Evolutionary conservation across 2,113 vertebrate species (phyloP).

Genomic region (Tricholaema leucomelas): DNA sequence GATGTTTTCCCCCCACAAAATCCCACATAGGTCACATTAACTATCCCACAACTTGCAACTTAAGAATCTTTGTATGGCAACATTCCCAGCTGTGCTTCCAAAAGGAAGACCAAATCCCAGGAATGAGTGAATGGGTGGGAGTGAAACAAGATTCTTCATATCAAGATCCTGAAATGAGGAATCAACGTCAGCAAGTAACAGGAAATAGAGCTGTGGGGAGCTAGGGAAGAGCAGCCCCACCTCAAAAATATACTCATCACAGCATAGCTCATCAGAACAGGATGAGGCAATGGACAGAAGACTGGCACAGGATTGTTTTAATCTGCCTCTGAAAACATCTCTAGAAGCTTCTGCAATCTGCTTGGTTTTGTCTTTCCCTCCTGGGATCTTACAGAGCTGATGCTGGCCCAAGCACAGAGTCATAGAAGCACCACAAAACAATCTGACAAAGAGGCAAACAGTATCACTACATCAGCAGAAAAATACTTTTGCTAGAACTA

Average conservation of each 20-base stretch:
- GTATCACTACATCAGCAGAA: constrained; percentile 21
- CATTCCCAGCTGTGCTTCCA: constrained; percentile 13
- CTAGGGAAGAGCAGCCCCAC: neutral
- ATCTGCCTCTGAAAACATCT: neutral
- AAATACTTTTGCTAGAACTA: constrained; percentile 39
- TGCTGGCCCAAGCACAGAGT: neutral
- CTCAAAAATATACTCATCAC: neutral
- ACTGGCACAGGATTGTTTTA: neutral
- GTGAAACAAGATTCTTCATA: neutral
- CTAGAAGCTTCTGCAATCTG: neutral
- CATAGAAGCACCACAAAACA: constrained; percentile 21
- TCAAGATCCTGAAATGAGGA: neutral
- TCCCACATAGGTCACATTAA: neutral
- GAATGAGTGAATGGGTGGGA: neutral
- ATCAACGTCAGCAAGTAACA: neutral
- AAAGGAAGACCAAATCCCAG: neutral
- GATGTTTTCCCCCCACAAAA: neutral
- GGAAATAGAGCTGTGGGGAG: constrained; percentile 6
- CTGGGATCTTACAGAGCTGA: neutral
- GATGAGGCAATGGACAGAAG: neutral
- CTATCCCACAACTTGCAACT: constrained; percentile 15
- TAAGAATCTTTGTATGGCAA: constrained; percentile 16
- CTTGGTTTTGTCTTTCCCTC: constrained; percentile 10
- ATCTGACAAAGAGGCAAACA: neutral
- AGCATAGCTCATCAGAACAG: neutral